Evolutionary conservation across 1,140 invertebrate genomes (phyloP).

Genomic region (Drosophila kohkoa): DNA sequence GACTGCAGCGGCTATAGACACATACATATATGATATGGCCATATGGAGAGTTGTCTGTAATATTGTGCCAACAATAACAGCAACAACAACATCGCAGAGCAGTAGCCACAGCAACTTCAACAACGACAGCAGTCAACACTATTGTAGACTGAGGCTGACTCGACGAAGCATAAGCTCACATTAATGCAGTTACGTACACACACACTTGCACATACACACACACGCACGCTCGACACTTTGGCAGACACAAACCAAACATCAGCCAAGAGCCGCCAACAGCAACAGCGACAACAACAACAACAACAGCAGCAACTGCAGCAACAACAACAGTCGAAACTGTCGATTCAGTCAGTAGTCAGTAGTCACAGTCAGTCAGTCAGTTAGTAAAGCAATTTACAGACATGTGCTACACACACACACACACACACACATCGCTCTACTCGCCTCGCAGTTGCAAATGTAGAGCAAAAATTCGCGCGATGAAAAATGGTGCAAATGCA

Average conservation of each 20-base stretch:
- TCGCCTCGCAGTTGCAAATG: constrained; percentile 23
- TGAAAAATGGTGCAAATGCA: constrained; percentile 56
- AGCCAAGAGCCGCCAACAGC: constrained; percentile 39
- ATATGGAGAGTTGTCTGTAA: constrained; percentile 53
- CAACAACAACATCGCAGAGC: constrained; percentile 39
- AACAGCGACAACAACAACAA: constrained; percentile 56
- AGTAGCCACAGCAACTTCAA: constrained; percentile 41
- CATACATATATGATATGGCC: constrained; percentile 40
- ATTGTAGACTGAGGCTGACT: constrained; percentile 53
- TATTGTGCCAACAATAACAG: constrained; percentile 69
- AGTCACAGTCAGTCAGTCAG: constrained; percentile 63
- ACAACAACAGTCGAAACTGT: constrained; percentile 45
- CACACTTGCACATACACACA: constrained; percentile 31
- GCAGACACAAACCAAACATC: constrained; percentile 76
- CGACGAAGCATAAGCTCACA: constrained; percentile 68
- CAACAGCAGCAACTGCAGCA: constrained; percentile 44
- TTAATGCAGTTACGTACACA: constrained; percentile 73
- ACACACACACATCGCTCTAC: not conserved
- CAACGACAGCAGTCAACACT: constrained; percentile 33
- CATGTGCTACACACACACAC: constrained; percentile 57
- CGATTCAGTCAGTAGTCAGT: constrained; percentile 52
- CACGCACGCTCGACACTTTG: constrained; percentile 54
- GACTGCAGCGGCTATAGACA: constrained; percentile 48
- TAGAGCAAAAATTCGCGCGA: constrained; percentile 43
- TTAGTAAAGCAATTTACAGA: constrained; percentile 81